Evolutionary conservation across 53 echinoderm and acorn worm genomes (phyloP).

Genomic region (Crossaster papposus): DNA sequence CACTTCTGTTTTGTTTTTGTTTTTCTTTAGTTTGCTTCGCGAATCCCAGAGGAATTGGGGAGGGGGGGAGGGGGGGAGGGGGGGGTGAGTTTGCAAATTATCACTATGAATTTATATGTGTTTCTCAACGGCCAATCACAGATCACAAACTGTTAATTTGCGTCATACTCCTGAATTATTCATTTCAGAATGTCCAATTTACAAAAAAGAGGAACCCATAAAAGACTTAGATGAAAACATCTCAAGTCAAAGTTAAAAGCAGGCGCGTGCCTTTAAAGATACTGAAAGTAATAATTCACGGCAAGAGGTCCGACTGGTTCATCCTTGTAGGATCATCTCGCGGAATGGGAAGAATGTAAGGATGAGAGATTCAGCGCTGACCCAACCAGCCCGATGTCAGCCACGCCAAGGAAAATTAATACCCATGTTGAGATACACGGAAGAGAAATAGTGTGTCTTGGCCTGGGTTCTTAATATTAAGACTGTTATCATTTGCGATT

Average conservation of each 20-base stretch:
- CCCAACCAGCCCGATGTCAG: conserved; percentile 3
- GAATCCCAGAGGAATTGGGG: too few relatives aligned
- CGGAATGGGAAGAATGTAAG: conserved; percentile 46
- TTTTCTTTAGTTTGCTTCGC: too few relatives aligned
- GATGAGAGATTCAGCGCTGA: conserved; percentile 27
- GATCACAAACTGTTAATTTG: too few relatives aligned
- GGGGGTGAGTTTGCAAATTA: too few relatives aligned
- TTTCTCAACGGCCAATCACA: too few relatives aligned
- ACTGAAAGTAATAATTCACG: conserved; percentile 27
- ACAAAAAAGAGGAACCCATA: not conserved
- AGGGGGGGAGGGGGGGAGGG: too few relatives aligned
- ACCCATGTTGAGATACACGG: not conserved
- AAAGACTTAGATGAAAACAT: not conserved
- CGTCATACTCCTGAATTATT: too few relatives aligned
- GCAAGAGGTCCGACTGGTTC: conserved; percentile 31
- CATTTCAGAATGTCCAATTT: not conserved
- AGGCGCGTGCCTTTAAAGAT: conserved; percentile 26
- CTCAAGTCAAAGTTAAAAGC: too few relatives aligned
- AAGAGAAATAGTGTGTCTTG: not conserved
- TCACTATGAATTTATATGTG: too few relatives aligned
- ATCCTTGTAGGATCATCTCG: not conserved
- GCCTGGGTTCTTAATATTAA: not conserved
- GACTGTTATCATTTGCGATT: not conserved
- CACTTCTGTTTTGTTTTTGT: too few relatives aligned
- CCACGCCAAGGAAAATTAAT: not conserved